Conservation (phyloP, 2,888 invertebrate genomes). For the Branchinecta sandiegonensis region DNA sequence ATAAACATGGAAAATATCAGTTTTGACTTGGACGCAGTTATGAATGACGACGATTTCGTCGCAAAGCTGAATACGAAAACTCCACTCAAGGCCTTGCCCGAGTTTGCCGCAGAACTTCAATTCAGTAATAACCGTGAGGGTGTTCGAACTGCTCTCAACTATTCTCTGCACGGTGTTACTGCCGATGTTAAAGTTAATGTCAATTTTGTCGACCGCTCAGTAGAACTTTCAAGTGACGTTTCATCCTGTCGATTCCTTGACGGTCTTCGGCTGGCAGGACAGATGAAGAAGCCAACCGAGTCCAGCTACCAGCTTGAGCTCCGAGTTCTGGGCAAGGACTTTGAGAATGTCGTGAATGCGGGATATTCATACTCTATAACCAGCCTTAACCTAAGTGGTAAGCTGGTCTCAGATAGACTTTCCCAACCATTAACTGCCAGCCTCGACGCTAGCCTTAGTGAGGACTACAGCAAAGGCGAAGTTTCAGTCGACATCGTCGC, state of each 20-base stretch:
- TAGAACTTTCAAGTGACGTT: background rate
- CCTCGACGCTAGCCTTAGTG: slow-evolving; percentile 16
- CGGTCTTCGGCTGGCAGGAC: background rate
- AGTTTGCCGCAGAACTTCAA: slow-evolving; percentile 10
- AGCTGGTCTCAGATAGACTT: slow-evolving; percentile 16
- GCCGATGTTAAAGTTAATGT: background rate
- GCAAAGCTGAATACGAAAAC: slow-evolving; percentile 17
- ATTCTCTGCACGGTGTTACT: background rate
- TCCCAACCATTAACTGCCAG: slow-evolving; percentile 19
- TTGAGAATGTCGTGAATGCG: background rate
- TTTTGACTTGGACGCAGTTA: slow-evolving; percentile 10
- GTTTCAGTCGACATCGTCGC: slow-evolving; percentile 20
- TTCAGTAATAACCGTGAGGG: background rate
- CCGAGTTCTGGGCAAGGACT: background rate
- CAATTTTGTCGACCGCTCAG: background rate
- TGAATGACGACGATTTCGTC: background rate
- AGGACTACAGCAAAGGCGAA: slow-evolving; percentile 20
- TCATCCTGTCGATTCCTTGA: background rate
- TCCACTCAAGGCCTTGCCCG: slow-evolving; percentile 19
- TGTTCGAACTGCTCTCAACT: background rate
- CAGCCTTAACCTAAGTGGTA: background rate
- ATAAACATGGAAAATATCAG: slow-evolving; percentile 26
- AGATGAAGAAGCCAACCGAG: background rate
- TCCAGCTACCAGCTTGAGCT: background rate
- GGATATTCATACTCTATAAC: background rate